Evolutionary conservation across 2,888 invertebrate genomes (phyloP), one percentile per base, ranked within the genome.

Genomic region (Eurois occulta): DNA sequence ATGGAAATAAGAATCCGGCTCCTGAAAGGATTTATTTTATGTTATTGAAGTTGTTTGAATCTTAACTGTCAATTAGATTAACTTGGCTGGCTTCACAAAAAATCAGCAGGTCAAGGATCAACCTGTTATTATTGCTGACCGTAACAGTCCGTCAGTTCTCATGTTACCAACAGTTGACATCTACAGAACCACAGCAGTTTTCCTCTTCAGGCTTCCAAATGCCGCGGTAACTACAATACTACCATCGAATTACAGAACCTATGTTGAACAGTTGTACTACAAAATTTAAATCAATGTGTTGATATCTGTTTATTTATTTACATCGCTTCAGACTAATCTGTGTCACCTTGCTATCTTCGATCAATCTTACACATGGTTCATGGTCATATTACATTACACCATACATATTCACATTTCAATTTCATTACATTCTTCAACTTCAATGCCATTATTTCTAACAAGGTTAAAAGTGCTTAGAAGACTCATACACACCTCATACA

Each of bases 371-470:
- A 41, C 66, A 67, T 41, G 7, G 24, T 83, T 78, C 80, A 80
- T 65, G 80, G 81, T 21, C 48, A 48, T 52, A 68, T 81, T 80
- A 72, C 80, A 68, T 81, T 80, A 72, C 80, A 72, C 68, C 55
- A 80, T n/a, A 65, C 41, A 21, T 72, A 84, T 80, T 84, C 62
- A 79, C 43, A 64, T 72, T 79, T 81, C 55, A 43, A 79, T 48
- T 79, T 60, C 83, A 70, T 78, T 46, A n/a, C 46, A 43, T 72
- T 52, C 28, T 32, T 71, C 62, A 80, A 21, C 72, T 69, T 84
- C 81, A 84, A 81, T 84, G 72, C 72, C 81, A 62, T 78, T 46
- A 68, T 46, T 46, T 76, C 35, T 62, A 32, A 43, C 66, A 84
- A 81, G 84, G 84, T 79, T 60, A 3, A 52, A n/a, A 8, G 16